Percentiles rank a stretch among this genome's conserved stretches.
phyloP scores from a whole-genome alignment of 2,888 invertebrate species.

The Taenaris catops region DNA sequence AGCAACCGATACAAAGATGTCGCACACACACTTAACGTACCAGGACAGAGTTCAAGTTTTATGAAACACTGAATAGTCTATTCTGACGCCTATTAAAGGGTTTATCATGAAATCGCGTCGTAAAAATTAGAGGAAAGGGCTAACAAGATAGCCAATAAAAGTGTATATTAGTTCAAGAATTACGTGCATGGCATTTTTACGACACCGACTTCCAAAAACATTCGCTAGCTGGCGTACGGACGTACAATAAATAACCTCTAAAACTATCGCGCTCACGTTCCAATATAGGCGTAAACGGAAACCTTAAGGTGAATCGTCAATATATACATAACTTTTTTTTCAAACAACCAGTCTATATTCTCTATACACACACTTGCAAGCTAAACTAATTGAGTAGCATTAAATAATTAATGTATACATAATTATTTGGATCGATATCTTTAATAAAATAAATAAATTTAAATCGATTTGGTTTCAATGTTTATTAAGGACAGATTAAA shows the following conservation, averaged over 20 bases:
- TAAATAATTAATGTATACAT: too few species aligned
- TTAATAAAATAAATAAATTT: too few species aligned
- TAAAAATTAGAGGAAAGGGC: constrained; percentile 18
- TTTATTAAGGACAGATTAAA: too few species aligned
- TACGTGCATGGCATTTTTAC: constrained; percentile 23
- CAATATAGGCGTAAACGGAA: constrained; percentile 24
- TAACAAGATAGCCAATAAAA: constrained; percentile 18
- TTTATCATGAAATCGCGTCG: constrained; percentile 17
- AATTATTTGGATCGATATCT: too few species aligned
- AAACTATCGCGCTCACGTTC: constrained; percentile 23
- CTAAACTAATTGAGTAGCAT: too few species aligned
- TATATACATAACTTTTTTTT: too few species aligned
- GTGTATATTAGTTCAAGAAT: constrained; percentile 22
- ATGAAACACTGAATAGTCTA: constrained; percentile 6
- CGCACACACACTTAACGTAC: neutral
- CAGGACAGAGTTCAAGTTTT: constrained; percentile 2
- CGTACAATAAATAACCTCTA: constrained; percentile 25
- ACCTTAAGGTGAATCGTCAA: constrained; percentile 13
- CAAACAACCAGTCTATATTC: too few species aligned
- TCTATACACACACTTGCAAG: too few species aligned
- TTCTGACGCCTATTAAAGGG: constrained; percentile 11
- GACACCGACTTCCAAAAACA: constrained; percentile 24
- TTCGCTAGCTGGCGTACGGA: constrained; percentile 20
- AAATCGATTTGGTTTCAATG: too few species aligned
- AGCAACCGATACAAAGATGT: neutral